phyloP scores from a whole-genome alignment of 2,113 vertebrate genomes.

The Ptilonorhynchus violaceus region DNA sequence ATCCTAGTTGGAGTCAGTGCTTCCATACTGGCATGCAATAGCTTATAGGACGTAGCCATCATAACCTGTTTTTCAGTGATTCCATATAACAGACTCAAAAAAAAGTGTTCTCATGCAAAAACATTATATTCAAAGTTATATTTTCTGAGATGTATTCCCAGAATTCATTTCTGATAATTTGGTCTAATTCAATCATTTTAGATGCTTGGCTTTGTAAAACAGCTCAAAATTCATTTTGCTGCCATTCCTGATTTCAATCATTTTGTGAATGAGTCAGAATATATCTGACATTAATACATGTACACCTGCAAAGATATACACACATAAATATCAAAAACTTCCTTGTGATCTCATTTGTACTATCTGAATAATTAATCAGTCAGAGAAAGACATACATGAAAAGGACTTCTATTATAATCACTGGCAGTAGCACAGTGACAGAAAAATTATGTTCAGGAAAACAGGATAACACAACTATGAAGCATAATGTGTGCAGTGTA shows the following conservation, averaged over 20 bases:
- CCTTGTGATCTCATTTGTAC: neutral
- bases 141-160: neutral
- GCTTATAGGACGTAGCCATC: neutral
- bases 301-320: constrained; percentile 7
- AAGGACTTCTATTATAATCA: neutral
- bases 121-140: neutral
- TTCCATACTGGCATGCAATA: neutral
- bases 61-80: neutral
- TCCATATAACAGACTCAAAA: neutral
- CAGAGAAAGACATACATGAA: neutral
- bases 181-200: neutral
- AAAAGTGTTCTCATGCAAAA: neutral
- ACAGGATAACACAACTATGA: neutral
- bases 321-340: neutral
- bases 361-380: constrained; percentile 5
- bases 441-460: neutral
- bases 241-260: neutral
- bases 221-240: neutral
- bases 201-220: neutral
- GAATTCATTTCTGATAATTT: neutral
- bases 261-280: neutral
- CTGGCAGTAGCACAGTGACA: neutral
- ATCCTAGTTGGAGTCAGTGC: neutral
- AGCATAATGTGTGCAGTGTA: neutral
- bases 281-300: neutral